Base-by-base conservation (phyloP, 2,797 vertebrate genomes). In the Danio aesculapii region DNA sequence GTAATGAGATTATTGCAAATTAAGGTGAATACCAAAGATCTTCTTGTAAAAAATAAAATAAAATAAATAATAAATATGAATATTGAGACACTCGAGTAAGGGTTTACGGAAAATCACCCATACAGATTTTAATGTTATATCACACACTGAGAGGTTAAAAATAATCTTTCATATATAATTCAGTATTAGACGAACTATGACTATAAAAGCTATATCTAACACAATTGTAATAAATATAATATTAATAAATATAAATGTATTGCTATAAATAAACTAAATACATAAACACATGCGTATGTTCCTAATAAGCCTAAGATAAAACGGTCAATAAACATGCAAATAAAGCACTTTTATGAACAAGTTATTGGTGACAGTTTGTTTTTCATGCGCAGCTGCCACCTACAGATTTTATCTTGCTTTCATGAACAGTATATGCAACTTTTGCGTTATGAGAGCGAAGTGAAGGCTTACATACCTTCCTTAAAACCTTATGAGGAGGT, bases 401-500 rank as follows among this genome's bases (percentile, higher is more conserved):
- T 10, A 21, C 41, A 67, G 63, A 43, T n/a, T 41, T 47, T 9
- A 59, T 11, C 16, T 3, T 52, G 30, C 11, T 63, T 61, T 61
- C 6, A 74, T 39, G 43, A 73, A 46, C 6, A 75, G 52, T 63
- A 63, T 14, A 12, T 19, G 13, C 30, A 52, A 59, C 53, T 30
- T 43, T 49, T 61, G 7, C 55, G 52, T 19, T 17, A 5, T 17
- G 12, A 11, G 47, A 62, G 47, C 57, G 41, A 70, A 21, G 46
- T 21, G 30, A 62, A 43, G 39, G 44, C 14, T 52, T 44, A 62
- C 77, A 43, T 79, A 79, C 77, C 75, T 47, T 43, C 30, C 53
- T 71, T n/a, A 8, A 19, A 12, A 21, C 7, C 67, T 16, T 70
- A 17, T 30, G 30, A 61, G 13, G 58, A 44, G 14, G 68, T 44